These are phyloP conservation scores for Euproctis similis DNA, from an alignment of 2,888 invertebrate genomes.

Conservation along the genomic window DNA sequence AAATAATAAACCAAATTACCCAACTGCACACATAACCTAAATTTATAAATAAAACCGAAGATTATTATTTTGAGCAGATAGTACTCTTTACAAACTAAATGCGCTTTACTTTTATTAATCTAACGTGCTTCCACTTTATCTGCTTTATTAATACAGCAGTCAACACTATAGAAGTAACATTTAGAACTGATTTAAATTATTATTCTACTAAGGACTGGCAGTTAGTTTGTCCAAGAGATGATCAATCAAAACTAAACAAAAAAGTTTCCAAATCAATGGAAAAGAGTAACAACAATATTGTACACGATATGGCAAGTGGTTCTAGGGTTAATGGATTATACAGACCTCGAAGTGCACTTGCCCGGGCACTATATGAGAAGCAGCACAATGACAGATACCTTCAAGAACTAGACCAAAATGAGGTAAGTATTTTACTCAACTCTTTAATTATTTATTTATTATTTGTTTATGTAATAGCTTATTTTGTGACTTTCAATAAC, in stretches of 20 bases:
- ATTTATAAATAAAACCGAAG: no score
- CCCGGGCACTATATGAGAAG: conserved; percentile 83
- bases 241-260: conserved; percentile 22
- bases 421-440: no score
- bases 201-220: conserved; percentile 46
- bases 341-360: conserved; percentile 82
- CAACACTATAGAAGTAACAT: conserved; percentile 12
- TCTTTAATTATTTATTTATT: no score
- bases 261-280: conserved; percentile 20
- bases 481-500: no score
- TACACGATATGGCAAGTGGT: conserved; percentile 44
- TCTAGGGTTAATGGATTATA: conserved; percentile 64
- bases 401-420: conserved; percentile 79
- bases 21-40: no score
- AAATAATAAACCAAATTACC: no score
- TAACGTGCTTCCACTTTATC: conserved; percentile 24
- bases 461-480: no score
- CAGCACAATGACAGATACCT: conserved; percentile 81
- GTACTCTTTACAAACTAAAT: conserved; percentile 27
- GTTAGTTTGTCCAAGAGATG: conserved; percentile 35
- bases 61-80: no score
- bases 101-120: conserved; percentile 22
- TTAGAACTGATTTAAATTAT: conserved; percentile 40
- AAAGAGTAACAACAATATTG: conserved; percentile 14
- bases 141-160: conserved; percentile 21